Evolutionary conservation across 1,140 invertebrate species (phyloP), one percentile per base, ranked within the genome.

Genomic region (Cotesia glomerata): DNA sequence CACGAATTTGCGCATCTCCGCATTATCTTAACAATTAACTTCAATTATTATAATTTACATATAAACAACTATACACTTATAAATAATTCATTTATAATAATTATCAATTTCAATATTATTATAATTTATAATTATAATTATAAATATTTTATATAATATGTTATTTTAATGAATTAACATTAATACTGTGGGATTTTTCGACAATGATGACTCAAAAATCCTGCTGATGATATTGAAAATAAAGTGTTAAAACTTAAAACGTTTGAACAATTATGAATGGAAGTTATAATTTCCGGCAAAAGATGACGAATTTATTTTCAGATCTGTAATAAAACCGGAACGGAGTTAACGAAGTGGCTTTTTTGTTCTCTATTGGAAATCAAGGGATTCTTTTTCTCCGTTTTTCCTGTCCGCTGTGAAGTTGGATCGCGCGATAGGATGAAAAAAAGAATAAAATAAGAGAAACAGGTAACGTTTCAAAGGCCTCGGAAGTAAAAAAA

Each of bases 61-160:
- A 63, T 72, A 69, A 75, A 75, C 69, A 69, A 75, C 62, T 66
- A 75, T 72, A 71, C 73, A 68, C 62, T 75, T 71, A 72, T 39
- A 65, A 69, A 51, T 71, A 49, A 64, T 69, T 51, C 0, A 45
- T 64, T 11, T 8, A 52, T 52, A 54, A 54, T 26, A 51, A 11
- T 14, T 26, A 26, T 26, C 26, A 26, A 26, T 26, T 26, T 26
- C 26, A 26, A 26, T 65, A 65, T 65, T 32, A 13, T 65, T n/a
- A 26, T 62, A 70, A 13, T 61, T 39, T n/a, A 49, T 59, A 56
- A 59, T 9, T 59, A 59, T 59, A 14, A 7, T 69, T 34, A 36
- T 26, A 32, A 35, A 32, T 45, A 45, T 45, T 52, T 45, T 67
- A 67, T 18, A 52, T 45, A 45, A 45, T 45, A 45, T 9, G 39